Base-by-base conservation (phyloP, 2,888 invertebrate genomes). In the Conomelus anceps region DNA sequence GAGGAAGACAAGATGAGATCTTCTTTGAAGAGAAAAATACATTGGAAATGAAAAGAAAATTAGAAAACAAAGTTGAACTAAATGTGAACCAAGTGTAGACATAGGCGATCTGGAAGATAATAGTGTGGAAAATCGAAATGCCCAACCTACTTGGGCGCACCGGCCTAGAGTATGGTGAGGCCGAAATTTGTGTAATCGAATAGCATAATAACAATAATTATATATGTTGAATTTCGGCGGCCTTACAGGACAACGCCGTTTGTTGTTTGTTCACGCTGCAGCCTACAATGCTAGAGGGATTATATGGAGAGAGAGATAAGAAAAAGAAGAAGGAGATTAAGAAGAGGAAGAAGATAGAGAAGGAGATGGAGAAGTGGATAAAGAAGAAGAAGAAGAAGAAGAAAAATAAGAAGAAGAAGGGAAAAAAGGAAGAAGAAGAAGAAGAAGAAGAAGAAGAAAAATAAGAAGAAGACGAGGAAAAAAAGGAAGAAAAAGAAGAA, bases 401-500 rank as follows among this genome's bases (percentile, higher is more conserved):
- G 41, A 41, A 41, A 41, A 41, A 41, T 26, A 20, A 41, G 3
- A 20, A 41, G 4, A 41, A 41, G 7, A 20, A 41, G 7, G 41
- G 17, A 17, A 20, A 41, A 13, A 20, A 41, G 3, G 41, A 41
- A 41, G 41, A 41, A 41, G 41, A 41, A 41, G 17, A 63, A n/a
- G 63, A 63, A n/a, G n/a, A n/a, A n/a, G 63, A 63, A 63, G 1
- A n/a, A 63, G 63, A 63, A 63, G n/a, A 63, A 63, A n/a, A 63
- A 63, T 7, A 34, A 34, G 34, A 13, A 13, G 4, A 13, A 34
- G 17, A 13, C 9, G 34, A 13, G 17, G 34, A 13, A 34, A 17
- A 34, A 13, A 17, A 84, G 89, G 86, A 84, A 86, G 85, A 90
- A 85, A 88, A 88, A 17, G 90, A 89, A 88, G 88, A 88, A 88